phyloP scores from a whole-genome alignment of 2,888 invertebrate species.

The Ganaspis brasiliensis region DNA sequence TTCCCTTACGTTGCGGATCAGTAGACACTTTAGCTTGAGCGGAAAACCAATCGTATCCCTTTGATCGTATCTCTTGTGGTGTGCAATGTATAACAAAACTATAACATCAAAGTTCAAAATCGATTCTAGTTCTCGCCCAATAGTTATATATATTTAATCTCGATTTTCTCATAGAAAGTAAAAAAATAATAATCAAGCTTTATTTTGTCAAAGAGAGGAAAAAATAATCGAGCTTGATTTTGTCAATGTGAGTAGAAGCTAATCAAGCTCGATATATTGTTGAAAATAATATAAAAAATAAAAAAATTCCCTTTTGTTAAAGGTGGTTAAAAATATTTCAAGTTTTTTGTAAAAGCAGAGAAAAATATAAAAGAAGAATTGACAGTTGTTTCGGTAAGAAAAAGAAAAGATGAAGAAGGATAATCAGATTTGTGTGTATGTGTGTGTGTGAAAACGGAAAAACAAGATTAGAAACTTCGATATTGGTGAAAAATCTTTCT shows the following conservation, averaged over 20 bases:
- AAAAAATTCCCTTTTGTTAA: too few relatives aligned
- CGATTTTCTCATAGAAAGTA: background rate
- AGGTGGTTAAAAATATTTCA: too few relatives aligned
- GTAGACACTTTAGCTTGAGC: constrained; percentile 8
- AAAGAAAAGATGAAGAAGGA: too few relatives aligned
- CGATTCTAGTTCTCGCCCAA: background rate
- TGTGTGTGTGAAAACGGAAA: background rate
- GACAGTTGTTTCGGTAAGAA: too few relatives aligned
- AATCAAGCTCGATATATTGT: too few relatives aligned
- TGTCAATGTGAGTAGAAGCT: too few relatives aligned
- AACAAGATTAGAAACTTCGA: background rate
- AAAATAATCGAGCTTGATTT: too few relatives aligned
- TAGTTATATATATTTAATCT: background rate
- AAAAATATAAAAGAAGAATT: too few relatives aligned
- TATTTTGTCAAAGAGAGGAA: too few relatives aligned
- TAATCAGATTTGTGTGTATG: too few relatives aligned
- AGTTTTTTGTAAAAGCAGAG: too few relatives aligned
- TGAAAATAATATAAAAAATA: too few relatives aligned
- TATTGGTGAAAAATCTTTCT: background rate
- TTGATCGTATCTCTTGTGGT: constrained; percentile 13
- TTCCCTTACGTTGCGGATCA: background rate
- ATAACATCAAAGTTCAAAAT: constrained; percentile 21
- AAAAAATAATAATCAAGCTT: background rate
- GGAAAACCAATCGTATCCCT: background rate
- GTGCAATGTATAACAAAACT: background rate